These are phyloP conservation scores for Lycocorax pyrrhopterus DNA, from an alignment of 2,113 vertebrate species.

Conservation along the genomic window DNA sequence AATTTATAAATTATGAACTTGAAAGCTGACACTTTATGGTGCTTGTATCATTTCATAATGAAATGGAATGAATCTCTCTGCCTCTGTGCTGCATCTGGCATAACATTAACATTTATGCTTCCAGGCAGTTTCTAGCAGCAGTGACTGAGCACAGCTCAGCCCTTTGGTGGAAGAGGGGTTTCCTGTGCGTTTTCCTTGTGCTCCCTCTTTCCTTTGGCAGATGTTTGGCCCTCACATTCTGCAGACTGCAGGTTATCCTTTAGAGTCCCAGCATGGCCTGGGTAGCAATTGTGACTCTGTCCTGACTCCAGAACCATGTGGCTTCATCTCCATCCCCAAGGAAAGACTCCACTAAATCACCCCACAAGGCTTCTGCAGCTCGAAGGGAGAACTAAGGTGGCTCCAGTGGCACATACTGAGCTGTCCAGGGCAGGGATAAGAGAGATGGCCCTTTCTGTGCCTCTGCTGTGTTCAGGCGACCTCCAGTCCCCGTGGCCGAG, in stretches of 20 bases:
- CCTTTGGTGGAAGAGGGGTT: neutral
- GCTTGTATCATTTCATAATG: conserved; percentile 11
- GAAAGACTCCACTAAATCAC: neutral
- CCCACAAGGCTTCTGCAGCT: neutral
- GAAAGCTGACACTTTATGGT: conserved; percentile 5
- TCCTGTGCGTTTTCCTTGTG: neutral
- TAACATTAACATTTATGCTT: neutral
- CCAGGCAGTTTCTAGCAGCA: neutral
- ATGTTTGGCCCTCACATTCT: neutral
- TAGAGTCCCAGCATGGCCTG: neutral
- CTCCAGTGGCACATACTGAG: neutral
- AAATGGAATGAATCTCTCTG: neutral
- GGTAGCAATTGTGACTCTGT: neutral
- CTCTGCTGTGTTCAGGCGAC: neutral
- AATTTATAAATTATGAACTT: conserved; percentile 33
- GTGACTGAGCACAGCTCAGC: neutral
- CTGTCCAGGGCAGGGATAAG: neutral
- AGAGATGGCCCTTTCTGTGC: neutral
- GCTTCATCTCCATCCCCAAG: neutral
- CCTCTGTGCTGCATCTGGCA: neutral
- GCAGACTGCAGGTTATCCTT: neutral
- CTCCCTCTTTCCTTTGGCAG: neutral
- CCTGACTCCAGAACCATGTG: neutral
- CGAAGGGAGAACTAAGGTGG: neutral
- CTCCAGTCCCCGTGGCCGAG: neutral